Evolutionary conservation across 2,113 vertebrate species (phyloP), one percentile per base, ranked within the genome.

Genomic region (Enhydra lutris): DNA sequence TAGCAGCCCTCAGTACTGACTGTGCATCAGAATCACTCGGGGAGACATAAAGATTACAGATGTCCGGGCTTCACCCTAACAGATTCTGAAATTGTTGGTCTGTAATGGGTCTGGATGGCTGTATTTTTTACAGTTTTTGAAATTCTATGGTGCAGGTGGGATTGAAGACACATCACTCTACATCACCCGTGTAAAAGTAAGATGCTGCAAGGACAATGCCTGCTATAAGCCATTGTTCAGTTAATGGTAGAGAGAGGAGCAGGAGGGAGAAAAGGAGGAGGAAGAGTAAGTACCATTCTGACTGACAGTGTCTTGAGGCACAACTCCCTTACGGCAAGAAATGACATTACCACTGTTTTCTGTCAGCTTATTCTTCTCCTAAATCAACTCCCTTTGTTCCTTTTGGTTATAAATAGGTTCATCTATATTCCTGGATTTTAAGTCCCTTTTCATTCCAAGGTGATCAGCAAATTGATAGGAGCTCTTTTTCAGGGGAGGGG

Each of bases 211-310:
- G 67, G 29, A 26, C 9, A 90, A 63, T 42, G 21, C 12, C 45
- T 67, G 45, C 17, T 88, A 20, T 2, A 36, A 26, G 15, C 36
- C 3, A 5, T 42, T 1, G 0, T 59, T 12, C 4, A 81, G 0
- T 86, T 91, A 24, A 12, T 59, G 78, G 10, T 65, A 36, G 11
- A 31, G 65, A 34, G 71, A 8, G 15, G 17, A 74, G 2, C 5
- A 42, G 6, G 69, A 76, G 14, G 4, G 29, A 26, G 85, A 36
- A 23, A 11, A 83, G 8, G 11, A 42, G 6, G 69, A 67, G 14
- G 3, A 18, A 26, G 78, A 89, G 8, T 6, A 71, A 7, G 31
- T 39, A 24, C 34, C 14, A 12, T 50, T 61, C 34, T 80, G 50
- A 47, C 47, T 78, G 59, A 26, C 0, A 4, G 2, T 42, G n/a